These are phyloP conservation scores for Zeus faber DNA, from an alignment of 2,113 vertebrate genomes.

Conservation along the genomic window DNA sequence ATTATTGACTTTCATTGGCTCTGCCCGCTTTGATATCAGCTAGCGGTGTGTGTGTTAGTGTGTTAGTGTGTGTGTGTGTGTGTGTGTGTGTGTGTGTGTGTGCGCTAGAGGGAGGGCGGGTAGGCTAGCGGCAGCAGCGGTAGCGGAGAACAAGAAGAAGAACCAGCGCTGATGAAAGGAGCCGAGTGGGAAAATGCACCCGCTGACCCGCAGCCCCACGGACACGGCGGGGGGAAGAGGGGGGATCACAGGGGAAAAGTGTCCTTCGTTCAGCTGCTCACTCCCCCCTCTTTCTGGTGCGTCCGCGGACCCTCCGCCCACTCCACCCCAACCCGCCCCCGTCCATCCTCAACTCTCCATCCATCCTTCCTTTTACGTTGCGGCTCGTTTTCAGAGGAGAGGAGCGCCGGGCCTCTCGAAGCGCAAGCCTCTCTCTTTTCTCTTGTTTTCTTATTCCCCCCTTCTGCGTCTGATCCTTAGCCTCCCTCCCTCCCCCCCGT, in stretches of 20 bases:
- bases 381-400: constrained; percentile 35
- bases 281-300: constrained; percentile 9
- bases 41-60: constrained; percentile 61
- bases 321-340: constrained; percentile 9
- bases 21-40: constrained; percentile 75
- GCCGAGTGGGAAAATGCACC: constrained; percentile 66
- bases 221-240: constrained; percentile 54
- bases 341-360: constrained; percentile 25
- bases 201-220: constrained; percentile 52
- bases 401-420: too few relatives aligned
- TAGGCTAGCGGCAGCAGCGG: too few relatives aligned
- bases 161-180: constrained; percentile 63
- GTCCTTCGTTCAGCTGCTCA: constrained; percentile 53
- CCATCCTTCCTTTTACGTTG: constrained; percentile 28
- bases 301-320: constrained; percentile 6
- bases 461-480: constrained; percentile 40
- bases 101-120: constrained; percentile 41
- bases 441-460: constrained; percentile 44
- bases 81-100: constrained; percentile 40
- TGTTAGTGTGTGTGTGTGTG: constrained; percentile 40
- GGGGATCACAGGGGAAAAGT: constrained; percentile 60
- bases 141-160: constrained; percentile 41
- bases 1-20: constrained; percentile 82
- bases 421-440: constrained; percentile 28
- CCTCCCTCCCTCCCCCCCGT: constrained; percentile 44